These are phyloP conservation scores for Amphipoea lucens DNA, from an alignment of 2,888 invertebrate species.

Conservation along the genomic window DNA sequence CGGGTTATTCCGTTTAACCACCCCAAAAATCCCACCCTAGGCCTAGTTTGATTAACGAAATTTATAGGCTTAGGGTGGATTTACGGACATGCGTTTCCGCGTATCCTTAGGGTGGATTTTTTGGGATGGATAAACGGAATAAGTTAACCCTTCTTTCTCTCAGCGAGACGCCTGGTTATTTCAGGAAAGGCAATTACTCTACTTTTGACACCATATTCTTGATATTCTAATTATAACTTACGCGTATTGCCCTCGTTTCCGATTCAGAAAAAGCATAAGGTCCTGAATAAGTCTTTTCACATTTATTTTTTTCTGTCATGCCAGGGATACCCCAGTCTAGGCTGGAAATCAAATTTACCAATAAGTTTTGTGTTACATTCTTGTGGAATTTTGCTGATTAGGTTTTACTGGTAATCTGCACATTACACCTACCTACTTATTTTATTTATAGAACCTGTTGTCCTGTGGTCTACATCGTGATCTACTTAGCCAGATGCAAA, in stretches of 20 bases:
- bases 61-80: no score
- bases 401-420: not conserved
- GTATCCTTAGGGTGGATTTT: no score
- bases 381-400: not conserved
- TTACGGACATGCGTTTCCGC: no score
- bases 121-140: no score
- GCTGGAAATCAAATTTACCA: constrained; percentile 58
- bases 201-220: not conserved
- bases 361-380: not conserved
- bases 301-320: constrained; percentile 64
- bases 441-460: not conserved
- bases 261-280: constrained; percentile 94
- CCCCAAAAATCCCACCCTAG: not conserved
- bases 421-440: not conserved
- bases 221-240: constrained; percentile 55
- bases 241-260: constrained; percentile 92
- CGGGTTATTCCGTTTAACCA: not conserved
- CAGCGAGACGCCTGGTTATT: not conserved
- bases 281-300: constrained; percentile 90
- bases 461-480: not conserved
- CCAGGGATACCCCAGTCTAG: constrained; percentile 66
- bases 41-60: no score
- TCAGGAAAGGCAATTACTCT: not conserved
- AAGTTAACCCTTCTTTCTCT: not conserved
- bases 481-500: not conserved